phyloP scores from a whole-genome alignment of 2,113 vertebrate genomes.

The Lepus americanus region DNA sequence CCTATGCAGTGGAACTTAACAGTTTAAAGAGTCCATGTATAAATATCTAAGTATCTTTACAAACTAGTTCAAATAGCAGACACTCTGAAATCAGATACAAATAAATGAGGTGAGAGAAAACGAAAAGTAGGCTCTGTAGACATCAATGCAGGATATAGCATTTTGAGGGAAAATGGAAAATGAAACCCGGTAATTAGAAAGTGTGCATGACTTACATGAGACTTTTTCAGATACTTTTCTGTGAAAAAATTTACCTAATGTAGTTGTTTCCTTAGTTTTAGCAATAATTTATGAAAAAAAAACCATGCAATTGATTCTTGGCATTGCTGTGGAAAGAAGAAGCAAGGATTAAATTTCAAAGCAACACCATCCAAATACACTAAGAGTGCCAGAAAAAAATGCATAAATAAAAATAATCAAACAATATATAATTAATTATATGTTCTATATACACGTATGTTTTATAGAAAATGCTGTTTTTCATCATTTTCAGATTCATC shows the following conservation, averaged over 20 bases:
- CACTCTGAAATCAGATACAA: neutral
- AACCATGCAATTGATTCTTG: neutral
- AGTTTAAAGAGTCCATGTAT: neutral
- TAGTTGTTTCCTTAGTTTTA: neutral
- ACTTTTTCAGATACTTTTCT: neutral
- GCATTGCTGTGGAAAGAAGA: neutral
- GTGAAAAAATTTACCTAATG: neutral
- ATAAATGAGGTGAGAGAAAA: neutral
- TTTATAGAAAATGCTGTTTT: neutral
- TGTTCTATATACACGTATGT: neutral
- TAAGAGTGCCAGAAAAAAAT: neutral
- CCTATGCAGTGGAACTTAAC: neutral
- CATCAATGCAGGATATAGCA: neutral
- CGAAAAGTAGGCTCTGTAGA: neutral
- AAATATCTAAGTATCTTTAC: neutral
- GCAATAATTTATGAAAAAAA: neutral
- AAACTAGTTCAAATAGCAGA: neutral
- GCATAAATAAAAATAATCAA: neutral
- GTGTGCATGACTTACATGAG: neutral
- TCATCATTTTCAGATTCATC: neutral
- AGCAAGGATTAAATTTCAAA: neutral
- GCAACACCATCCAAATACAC: neutral
- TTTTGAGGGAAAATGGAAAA: conserved; percentile 29
- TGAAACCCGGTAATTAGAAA: neutral
- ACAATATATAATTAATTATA: neutral